Conservation (phyloP, 2,113 vertebrate species). For the Elephantulus edwardii region DNA sequence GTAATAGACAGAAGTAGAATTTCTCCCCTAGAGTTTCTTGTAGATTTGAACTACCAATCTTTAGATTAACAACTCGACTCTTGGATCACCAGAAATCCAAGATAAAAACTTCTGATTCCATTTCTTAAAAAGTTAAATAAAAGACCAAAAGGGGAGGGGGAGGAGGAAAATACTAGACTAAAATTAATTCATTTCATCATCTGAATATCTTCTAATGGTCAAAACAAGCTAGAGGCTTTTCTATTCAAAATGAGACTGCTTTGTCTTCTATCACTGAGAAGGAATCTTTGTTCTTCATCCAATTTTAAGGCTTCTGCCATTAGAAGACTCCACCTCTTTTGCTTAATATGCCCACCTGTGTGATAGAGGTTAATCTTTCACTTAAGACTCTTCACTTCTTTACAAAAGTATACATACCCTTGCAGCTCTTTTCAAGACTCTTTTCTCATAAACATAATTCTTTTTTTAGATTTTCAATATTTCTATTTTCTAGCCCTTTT, state of each 20-base stretch:
- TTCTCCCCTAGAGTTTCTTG: neutral
- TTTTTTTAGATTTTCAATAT: too few species aligned
- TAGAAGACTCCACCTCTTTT: neutral
- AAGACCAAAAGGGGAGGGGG: too few species aligned
- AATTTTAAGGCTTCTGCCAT: neutral
- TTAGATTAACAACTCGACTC: neutral
- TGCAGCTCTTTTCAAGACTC: neutral
- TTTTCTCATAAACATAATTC: too few species aligned
- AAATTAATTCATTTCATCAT: neutral
- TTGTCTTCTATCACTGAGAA: neutral
- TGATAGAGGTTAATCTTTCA: neutral
- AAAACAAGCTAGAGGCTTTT: constrained; percentile 32
- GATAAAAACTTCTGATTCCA: neutral
- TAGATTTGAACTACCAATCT: neutral
- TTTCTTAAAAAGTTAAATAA: neutral
- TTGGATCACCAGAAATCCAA: neutral
- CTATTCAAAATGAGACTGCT: neutral
- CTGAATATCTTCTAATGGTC: neutral
- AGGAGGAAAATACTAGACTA: neutral
- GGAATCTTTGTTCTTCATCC: neutral
- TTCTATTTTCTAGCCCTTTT: neutral
- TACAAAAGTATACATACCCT: neutral
- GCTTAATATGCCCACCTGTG: neutral
- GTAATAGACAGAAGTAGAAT: neutral
- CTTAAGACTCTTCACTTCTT: neutral